These are phyloP conservation scores for Zophobas atratus DNA, from an alignment of 1,140 invertebrate genomes.

Conservation along the genomic window DNA sequence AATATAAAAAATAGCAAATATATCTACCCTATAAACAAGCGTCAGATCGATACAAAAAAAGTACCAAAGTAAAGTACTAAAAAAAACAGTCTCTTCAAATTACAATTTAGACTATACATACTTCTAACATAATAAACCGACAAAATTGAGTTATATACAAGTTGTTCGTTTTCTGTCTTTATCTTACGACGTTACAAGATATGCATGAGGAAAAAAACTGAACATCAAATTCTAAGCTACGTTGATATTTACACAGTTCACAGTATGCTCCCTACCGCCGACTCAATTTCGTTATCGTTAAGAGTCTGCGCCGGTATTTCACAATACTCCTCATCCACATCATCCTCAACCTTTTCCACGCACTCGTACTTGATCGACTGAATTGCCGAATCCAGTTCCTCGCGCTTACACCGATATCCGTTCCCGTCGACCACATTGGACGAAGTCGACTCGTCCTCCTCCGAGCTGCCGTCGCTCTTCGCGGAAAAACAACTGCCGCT, in stretches of 20 bases:
- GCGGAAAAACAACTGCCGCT: constrained; percentile 23
- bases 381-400: constrained; percentile 63
- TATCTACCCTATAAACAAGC: constrained; percentile 25
- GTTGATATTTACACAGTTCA: constrained; percentile 48
- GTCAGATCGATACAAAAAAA: constrained; percentile 21
- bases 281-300: constrained; percentile 64
- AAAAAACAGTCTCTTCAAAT: constrained; percentile 51
- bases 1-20: constrained; percentile 51
- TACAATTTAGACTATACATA: constrained; percentile 25
- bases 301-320: constrained; percentile 58
- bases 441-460: constrained; percentile 46
- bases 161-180: not conserved
- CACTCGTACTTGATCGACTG: constrained; percentile 61
- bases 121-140: constrained; percentile 1
- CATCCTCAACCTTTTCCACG: constrained; percentile 50
- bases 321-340: constrained; percentile 57
- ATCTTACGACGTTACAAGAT: constrained; percentile 15
- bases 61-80: constrained; percentile 10
- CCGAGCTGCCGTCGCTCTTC: constrained; percentile 48
- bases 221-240: constrained; percentile 21
- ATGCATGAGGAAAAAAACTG: constrained; percentile 43
- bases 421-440: constrained; percentile 20
- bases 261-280: constrained; percentile 65
- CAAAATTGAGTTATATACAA: constrained; percentile 32
- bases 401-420: constrained; percentile 53